Evolutionary conservation across 2,797 vertebrate genomes (phyloP).

Genomic region (Calcarius lapponicus): DNA sequence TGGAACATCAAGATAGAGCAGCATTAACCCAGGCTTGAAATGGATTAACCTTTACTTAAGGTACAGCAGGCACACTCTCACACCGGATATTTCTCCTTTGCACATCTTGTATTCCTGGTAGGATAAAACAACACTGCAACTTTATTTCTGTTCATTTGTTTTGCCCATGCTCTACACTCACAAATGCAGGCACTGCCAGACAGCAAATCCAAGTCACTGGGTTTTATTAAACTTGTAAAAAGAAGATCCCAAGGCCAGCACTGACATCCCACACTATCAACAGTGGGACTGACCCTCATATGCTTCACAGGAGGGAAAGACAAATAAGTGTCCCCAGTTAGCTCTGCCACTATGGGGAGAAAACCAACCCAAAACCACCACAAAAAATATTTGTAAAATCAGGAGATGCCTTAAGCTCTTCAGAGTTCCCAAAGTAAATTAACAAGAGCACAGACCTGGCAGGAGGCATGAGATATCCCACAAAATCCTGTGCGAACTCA

Average conservation of each 20-base stretch:
- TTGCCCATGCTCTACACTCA: neutral
- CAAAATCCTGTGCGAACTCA: neutral
- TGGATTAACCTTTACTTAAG: conserved; percentile 46
- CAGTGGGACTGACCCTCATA: neutral
- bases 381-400: neutral
- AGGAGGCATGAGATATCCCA: neutral
- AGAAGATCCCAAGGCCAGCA: conserved; percentile 31
- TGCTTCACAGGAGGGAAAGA: conserved; percentile 3
- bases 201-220: conserved; percentile 17
- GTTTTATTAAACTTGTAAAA: conserved; percentile 48
- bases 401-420: neutral
- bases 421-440: neutral
- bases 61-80: neutral
- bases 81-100: neutral
- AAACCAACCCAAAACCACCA: neutral
- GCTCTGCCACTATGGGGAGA: neutral
- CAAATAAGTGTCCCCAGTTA: neutral
- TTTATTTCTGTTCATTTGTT: conserved; percentile 47
- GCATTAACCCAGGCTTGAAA: conserved; percentile 43
- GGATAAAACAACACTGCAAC: conserved; percentile 30
- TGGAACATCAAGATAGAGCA: neutral
- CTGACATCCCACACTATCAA: neutral
- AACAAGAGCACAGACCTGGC: neutral
- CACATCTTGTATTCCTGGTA: conserved; percentile 2
- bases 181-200: conserved; percentile 10